Evolutionary conservation across 2,113 vertebrate genomes (phyloP), one percentile per base, ranked within the genome.

Genomic region (Marcusenius ussheri): DNA sequence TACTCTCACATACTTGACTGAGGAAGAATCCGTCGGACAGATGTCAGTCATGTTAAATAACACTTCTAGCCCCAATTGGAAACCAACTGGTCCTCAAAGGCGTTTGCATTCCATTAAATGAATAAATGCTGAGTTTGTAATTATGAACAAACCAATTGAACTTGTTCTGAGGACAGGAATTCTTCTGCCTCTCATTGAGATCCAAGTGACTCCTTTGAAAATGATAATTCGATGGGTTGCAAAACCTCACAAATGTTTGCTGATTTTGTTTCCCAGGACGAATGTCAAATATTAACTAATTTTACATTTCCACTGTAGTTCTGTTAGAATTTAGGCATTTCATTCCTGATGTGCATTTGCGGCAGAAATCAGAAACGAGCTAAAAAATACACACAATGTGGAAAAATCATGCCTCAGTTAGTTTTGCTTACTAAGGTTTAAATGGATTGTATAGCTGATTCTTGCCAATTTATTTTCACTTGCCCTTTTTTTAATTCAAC

Each of bases 231-330:
- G 88, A 9, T 83, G 88, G 91, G 91, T 93, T 93, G 91, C 91
- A 92, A 94, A 93, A 93, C 90, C 90, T 91, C 85, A 89, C 93
- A 94, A 93, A 93, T 93, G 91, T 95, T 94, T 93, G 91, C 90
- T 39, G 90, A 92, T 93, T 93, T 92, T 92, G 89, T 92, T 95
- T 95, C 94, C 93, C 94, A 95, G 89, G 92, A 93, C 91, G 74
- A n/a, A 91, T 86, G 91, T 94, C 89, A 94, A 95, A 94, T 92
- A 95, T 95, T 95, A 96, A 95, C 92, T 80, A 39, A 45, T 51
- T 35, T 90, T 90, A 88, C 91, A 49, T 89, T 84, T 35, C 83
- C 90, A 47, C 80, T 89, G 83, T 89, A 91, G 35, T 88, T 50
- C 90, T 89, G 90, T 86, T 83, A 88, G 84, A 89, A 89, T 83